Base-by-base conservation (phyloP, 2,888 invertebrate genomes). In the Nomada fucata region DNA sequence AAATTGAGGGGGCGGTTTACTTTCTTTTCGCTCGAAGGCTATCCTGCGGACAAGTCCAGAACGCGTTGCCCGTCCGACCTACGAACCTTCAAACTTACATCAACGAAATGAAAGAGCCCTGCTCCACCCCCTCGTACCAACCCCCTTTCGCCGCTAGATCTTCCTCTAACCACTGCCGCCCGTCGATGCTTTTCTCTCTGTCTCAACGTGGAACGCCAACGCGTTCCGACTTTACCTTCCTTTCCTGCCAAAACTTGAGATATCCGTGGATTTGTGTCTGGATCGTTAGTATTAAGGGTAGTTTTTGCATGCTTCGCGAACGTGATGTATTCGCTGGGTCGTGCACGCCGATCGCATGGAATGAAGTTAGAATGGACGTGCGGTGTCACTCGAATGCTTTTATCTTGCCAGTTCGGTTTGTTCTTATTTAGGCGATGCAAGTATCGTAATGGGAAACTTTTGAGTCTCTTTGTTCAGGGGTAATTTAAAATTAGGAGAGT, bases 51-150 rank as follows among this genome's bases (percentile, higher is more conserved):
- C 91, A 86, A 88, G 88, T 84, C 81, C 79, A 85, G 88, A 77
- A 86, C 84, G 83, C 86, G 87, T 88, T 88, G 88, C 90, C 89
- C 89, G 90, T 92, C 91, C 91, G 91, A 91, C 85, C 89, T 85
- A 72, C 77, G 86, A 90, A 90, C 89, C 89, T 90, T 92, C 91
- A 91, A 92, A 91, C 90, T 92, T 91, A 88, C 91, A 90, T 91
- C 91, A 91, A 90, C 88, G 88, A 91, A 92, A 92, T 92, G 91
- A 91, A 90, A 91, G 73, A 65, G 90, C 89, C 82, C 20, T 11
- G 73, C 81, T 63, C 63, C 68, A 47, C 29, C 75, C 72, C 61
- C 42, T 23, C n/a, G n/a, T 5, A n/a, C 60, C 23, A 18, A n/a
- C 26, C 65, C 55, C 55, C 55, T 44, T 26, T 26, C 42, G 18